phyloP scores from a whole-genome alignment of 2,888 invertebrate genomes.

The Drosophila mimica region DNA sequence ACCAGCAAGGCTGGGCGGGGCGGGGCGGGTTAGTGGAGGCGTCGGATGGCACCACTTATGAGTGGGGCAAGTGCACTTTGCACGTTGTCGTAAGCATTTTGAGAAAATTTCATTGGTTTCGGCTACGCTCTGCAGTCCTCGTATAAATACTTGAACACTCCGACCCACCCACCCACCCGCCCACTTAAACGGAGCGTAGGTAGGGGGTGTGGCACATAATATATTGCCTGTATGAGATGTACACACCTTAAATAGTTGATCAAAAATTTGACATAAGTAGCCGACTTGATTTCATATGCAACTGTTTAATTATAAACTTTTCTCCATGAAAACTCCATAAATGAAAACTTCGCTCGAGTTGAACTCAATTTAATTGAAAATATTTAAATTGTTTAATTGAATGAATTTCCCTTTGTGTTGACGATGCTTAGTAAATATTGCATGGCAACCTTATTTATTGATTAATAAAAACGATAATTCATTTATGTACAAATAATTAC shows the following conservation, averaged over 20 bases:
- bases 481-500: too few species aligned
- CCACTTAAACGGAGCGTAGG: slow-evolving; percentile 16
- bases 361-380: background rate
- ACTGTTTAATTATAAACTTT: background rate
- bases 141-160: slow-evolving; percentile 70
- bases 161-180: slow-evolving; percentile 26
- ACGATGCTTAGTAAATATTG: background rate
- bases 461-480: background rate
- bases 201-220: slow-evolving; percentile 3
- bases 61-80: slow-evolving; percentile 73
- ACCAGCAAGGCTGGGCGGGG: background rate
- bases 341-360: background rate
- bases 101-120: slow-evolving; percentile 76
- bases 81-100: slow-evolving; percentile 74
- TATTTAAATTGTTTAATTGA: background rate
- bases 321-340: background rate
- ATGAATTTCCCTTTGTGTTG: background rate
- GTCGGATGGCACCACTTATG: slow-evolving; percentile 38
- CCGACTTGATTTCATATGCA: slow-evolving; percentile 59
- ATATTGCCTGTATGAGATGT: slow-evolving; percentile 52
- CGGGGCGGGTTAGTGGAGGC: background rate
- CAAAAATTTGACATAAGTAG: slow-evolving; percentile 64
- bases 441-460: background rate
- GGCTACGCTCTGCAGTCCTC: slow-evolving; percentile 69
- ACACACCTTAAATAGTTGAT: slow-evolving; percentile 65